These are phyloP conservation scores for Tetramorium parvispinum DNA, from an alignment of 1,140 invertebrate genomes.

Conservation along the genomic window DNA sequence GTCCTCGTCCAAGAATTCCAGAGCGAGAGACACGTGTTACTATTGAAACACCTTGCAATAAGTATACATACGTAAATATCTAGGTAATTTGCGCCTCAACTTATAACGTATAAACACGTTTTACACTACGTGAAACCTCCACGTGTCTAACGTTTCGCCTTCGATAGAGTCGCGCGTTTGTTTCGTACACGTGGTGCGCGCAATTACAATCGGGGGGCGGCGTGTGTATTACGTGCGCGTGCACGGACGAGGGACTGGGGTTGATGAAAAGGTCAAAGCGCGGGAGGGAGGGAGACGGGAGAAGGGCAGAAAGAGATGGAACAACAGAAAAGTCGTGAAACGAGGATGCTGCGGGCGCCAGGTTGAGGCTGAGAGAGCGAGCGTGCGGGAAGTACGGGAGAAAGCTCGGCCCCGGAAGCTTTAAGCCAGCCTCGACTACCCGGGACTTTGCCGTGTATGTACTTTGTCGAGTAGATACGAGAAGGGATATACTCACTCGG, in stretches of 20 bases:
- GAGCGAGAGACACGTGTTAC: neutral
- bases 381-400: slow-evolving; percentile 63
- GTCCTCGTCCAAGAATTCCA: neutral
- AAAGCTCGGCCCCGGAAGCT: slow-evolving; percentile 73
- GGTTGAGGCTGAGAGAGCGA: slow-evolving; percentile 57
- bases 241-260: neutral
- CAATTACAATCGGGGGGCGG: neutral
- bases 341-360: slow-evolving; percentile 40
- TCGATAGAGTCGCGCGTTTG: slow-evolving; percentile 5
- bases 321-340: slow-evolving; percentile 40
- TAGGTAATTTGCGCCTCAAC: neutral
- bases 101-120: slow-evolving; percentile 33
- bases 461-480: slow-evolving; percentile 76
- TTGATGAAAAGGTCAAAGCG: slow-evolving; percentile 1
- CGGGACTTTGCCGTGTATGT: slow-evolving; percentile 76
- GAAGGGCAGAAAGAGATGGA: neutral
- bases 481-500: slow-evolving; percentile 61
- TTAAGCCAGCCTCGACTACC: slow-evolving; percentile 77
- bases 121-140: slow-evolving; percentile 7
- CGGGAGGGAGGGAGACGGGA: neutral
- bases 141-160: slow-evolving; percentile 12
- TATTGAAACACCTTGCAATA: neutral
- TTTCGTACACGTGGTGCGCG: slow-evolving; percentile 24
- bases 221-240: neutral
- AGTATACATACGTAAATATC: neutral